These are phyloP conservation scores for Eolophus roseicapilla DNA, from an alignment of 2,113 vertebrate species.

Conservation along the genomic window DNA sequence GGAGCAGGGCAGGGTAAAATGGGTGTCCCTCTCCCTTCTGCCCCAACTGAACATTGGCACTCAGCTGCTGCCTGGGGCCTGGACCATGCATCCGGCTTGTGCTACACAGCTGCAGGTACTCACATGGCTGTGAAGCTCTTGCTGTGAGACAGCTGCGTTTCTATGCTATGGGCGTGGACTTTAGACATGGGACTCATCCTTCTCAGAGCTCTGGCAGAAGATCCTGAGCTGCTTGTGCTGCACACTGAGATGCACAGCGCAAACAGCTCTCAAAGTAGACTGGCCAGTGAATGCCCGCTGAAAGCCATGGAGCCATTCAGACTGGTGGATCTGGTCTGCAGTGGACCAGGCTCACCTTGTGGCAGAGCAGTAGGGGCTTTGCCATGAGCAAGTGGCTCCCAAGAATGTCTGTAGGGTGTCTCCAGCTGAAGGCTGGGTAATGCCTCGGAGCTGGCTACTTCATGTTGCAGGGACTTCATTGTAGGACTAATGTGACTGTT, in stretches of 20 bases:
- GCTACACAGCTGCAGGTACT: not conserved
- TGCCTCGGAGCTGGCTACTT: accelerated
- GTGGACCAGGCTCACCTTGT: not conserved
- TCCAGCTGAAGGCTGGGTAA: not conserved
- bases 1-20: not conserved
- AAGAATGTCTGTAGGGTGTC: not conserved
- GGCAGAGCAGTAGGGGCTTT: not conserved
- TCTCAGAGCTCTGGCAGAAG: not conserved
- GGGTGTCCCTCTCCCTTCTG: not conserved
- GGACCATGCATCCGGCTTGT: not conserved
- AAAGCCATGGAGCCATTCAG: not conserved
- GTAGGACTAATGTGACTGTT: not conserved
- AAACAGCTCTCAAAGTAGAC: not conserved
- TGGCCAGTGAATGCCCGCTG: too few relatives aligned
- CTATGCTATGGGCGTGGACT: not conserved
- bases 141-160: accelerated
- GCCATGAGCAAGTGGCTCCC: not conserved
- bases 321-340: too few relatives aligned
- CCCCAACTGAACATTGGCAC: not conserved
- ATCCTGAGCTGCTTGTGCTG: not conserved
- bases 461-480: accelerated
- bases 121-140: not conserved
- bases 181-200: not conserved
- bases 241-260: too few relatives aligned
- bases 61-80: not conserved